A percentile compares a stretch with the other conserved stretches of the same genome.
phyloP scores from a whole-genome alignment of 2,888 invertebrate genomes.

The Xestobium rufovillosum region DNA sequence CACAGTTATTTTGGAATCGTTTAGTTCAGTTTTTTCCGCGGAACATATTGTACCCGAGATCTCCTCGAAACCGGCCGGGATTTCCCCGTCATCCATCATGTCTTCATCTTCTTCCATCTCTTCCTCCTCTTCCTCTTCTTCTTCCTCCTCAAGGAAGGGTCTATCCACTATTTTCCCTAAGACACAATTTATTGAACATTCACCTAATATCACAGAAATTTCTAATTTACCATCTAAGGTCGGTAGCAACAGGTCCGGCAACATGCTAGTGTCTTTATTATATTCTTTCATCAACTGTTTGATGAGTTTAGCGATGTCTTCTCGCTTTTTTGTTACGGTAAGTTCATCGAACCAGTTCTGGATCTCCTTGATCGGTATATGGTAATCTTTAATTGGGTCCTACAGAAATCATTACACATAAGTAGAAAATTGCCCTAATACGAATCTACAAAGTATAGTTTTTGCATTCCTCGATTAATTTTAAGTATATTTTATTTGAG shows the following conservation, averaged over 20 bases:
- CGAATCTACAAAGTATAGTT: too few relatives aligned
- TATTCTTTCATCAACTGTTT: conserved; percentile 66
- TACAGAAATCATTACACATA: too few relatives aligned
- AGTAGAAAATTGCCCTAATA: too few relatives aligned
- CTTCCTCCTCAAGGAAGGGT: conserved; percentile 45
- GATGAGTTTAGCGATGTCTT: conserved; percentile 75
- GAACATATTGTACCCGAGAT: conserved; percentile 17
- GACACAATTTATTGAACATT: too few relatives aligned
- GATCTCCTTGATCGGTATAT: conserved; percentile 74
- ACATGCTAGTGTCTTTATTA: conserved; percentile 56
- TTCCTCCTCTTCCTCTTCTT: conserved; percentile 48
- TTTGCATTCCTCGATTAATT: too few relatives aligned
- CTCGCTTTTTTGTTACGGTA: conserved; percentile 74
- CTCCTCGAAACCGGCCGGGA: conserved; percentile 21
- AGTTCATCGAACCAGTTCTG: conserved; percentile 83
- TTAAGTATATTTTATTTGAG: too few relatives aligned
- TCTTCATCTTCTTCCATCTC: conserved; percentile 36
- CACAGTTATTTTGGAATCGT: conserved; percentile 9
- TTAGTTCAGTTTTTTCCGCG: conserved; percentile 3
- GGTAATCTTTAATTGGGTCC: conserved; percentile 76
- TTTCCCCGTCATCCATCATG: conserved; percentile 28
- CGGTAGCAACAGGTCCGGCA: conserved; percentile 69
- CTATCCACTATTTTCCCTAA: conserved; percentile 54
- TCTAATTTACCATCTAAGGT: conserved; percentile 59
- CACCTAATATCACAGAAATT: not conserved